Percentiles rank a stretch among this genome's conserved stretches.
Evolutionary conservation across 2,113 vertebrate genomes (phyloP).

Genomic region (Excalfactoria chinensis): DNA sequence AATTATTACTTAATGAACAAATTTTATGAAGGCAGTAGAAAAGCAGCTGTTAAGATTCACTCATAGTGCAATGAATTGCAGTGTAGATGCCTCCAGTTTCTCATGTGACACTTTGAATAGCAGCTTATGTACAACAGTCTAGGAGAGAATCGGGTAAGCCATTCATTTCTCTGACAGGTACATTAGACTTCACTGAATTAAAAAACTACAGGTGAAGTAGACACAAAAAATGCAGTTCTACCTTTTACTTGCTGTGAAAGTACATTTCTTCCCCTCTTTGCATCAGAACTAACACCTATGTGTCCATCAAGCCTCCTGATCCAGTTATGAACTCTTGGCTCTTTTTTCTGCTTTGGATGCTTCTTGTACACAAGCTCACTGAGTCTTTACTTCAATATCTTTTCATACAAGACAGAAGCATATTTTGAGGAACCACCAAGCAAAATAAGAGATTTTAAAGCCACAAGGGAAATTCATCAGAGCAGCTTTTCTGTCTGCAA

Average conservation of each 20-base stretch:
- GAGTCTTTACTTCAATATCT: background rate
- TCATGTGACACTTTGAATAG: background rate
- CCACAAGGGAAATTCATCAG: background rate
- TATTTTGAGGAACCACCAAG: background rate
- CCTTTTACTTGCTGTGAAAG: background rate
- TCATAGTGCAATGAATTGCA: background rate
- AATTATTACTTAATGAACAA: background rate
- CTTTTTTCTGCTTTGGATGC: background rate
- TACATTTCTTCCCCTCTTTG: background rate
- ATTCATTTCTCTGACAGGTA: background rate
- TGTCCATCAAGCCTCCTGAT: background rate
- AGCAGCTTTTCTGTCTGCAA: background rate
- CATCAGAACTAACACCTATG: background rate
- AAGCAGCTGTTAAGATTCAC: background rate
- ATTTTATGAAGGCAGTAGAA: background rate
- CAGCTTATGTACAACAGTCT: background rate
- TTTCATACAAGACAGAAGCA: background rate
- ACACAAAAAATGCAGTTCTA: background rate
- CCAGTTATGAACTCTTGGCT: background rate
- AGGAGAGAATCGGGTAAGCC: background rate
- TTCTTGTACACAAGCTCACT: rapidly evolving
- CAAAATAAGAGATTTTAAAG: background rate
- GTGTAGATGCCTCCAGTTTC: background rate
- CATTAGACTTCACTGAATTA: background rate
- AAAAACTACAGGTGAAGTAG: background rate